Percentiles rank a stretch among this genome's conserved stretches.
phyloP scores from a whole-genome alignment of 1,140 invertebrate genomes.

The Ooceraea biroi region DNA sequence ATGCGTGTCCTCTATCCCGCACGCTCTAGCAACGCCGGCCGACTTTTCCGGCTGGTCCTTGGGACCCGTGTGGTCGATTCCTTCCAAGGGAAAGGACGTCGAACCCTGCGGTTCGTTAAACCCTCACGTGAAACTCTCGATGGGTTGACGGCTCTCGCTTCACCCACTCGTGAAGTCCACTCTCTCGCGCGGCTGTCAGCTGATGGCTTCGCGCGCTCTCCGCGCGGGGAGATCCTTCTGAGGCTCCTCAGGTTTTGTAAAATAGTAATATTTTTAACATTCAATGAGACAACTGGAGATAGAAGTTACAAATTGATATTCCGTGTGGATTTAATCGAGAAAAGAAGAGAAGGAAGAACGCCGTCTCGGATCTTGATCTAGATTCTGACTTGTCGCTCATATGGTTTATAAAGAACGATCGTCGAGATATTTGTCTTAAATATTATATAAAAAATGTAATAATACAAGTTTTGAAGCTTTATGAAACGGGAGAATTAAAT shows the following conservation, averaged over 20 bases:
- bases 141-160: slow-evolving; percentile 15
- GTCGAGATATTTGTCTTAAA: too few relatives aligned
- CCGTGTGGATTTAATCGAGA: not conserved
- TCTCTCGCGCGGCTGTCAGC: slow-evolving; percentile 42
- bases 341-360: not conserved
- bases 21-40: not conserved
- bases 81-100: slow-evolving; percentile 31
- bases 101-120: slow-evolving; percentile 44
- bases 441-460: too few relatives aligned
- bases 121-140: not conserved
- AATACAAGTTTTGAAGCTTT: too few relatives aligned
- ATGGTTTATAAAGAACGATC: not conserved
- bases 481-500: too few relatives aligned
- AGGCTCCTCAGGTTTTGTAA: not conserved
- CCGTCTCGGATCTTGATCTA: not conserved
- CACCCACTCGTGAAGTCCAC: slow-evolving; percentile 24
- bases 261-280: too few relatives aligned
- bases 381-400: not conserved
- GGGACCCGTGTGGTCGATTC: slow-evolving; percentile 14
- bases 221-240: not conserved
- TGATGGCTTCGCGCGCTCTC: not conserved
- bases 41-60: slow-evolving; percentile 4
- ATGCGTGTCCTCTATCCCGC: slow-evolving; percentile 69
- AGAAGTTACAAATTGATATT: not conserved
- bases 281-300: not conserved